These are phyloP conservation scores for Drosophila kuntzei DNA, from an alignment of 2,888 invertebrate species.

Conservation along the genomic window DNA sequence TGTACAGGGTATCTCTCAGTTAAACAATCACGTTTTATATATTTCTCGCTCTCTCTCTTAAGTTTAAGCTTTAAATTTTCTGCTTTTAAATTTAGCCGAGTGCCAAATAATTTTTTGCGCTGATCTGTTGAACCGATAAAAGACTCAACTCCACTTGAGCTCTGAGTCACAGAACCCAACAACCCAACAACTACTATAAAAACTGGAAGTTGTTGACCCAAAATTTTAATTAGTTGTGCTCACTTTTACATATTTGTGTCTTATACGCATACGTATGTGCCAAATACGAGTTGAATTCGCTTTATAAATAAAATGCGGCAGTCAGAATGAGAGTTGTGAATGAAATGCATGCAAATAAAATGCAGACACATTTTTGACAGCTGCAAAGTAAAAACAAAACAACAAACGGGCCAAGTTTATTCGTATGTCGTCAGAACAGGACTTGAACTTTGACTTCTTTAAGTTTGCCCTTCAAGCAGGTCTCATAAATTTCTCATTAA, in stretches of 20 bases:
- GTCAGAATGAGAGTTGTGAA: constrained; percentile 15
- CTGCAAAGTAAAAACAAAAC: constrained; percentile 14
- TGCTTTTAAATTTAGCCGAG: constrained; percentile 3
- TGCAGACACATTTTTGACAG: constrained; percentile 22
- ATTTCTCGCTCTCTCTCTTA: constrained; percentile 6
- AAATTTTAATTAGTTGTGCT: constrained; percentile 43
- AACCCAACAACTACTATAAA: constrained; percentile 11
- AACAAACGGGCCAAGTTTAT: constrained; percentile 12
- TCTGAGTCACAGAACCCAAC: constrained; percentile 32
- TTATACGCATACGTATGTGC: background rate
- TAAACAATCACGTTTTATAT: no score
- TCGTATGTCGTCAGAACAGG: background rate
- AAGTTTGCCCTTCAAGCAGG: background rate
- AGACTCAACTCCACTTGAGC: constrained; percentile 10
- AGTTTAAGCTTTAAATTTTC: constrained; percentile 15
- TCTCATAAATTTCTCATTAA: background rate
- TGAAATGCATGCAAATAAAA: constrained; percentile 42
- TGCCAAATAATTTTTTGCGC: constrained; percentile 34
- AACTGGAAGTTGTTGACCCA: constrained; percentile 33
- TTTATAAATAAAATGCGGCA: constrained; percentile 3
- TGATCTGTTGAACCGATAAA: constrained; percentile 60
- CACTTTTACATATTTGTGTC: constrained; percentile 4
- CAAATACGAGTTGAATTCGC: background rate
- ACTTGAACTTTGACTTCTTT: constrained; percentile 41
- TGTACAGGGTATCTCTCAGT: background rate